These are phyloP conservation scores for Zapornia atra DNA, from an alignment of 2,113 vertebrate species.

Conservation along the genomic window DNA sequence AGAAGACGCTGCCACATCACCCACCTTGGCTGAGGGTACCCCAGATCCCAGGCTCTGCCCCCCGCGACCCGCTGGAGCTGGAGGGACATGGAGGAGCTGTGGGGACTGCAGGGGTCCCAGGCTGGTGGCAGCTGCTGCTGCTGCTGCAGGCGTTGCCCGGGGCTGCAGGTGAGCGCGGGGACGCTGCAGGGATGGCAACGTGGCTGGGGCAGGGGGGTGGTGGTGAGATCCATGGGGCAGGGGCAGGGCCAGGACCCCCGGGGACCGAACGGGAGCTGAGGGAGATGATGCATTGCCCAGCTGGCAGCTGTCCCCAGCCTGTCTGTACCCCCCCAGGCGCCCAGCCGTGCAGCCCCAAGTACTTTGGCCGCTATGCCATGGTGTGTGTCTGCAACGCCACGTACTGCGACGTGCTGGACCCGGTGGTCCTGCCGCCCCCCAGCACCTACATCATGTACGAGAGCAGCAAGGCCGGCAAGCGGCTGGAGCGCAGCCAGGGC, in stretches of 20 bases:
- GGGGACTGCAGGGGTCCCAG: not conserved
- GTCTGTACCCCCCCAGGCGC: not conserved
- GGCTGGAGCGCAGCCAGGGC: constrained; percentile 80
- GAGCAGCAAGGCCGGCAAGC: constrained; percentile 79
- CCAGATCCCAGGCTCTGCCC: not conserved
- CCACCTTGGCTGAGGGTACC: not conserved
- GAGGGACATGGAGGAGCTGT: not conserved
- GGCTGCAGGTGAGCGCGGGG: not conserved
- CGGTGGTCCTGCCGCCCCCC: constrained; percentile 61
- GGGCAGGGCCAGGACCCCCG: too few relatives aligned
- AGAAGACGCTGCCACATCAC: not conserved
- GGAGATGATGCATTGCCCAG: accelerated
- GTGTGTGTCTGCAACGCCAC: constrained; percentile 89
- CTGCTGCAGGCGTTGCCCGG: accelerated
- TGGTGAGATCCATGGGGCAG: too few relatives aligned
- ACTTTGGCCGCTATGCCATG: constrained; percentile 80
- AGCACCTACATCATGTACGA: constrained; percentile 81
- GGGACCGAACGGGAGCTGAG: too few relatives aligned
- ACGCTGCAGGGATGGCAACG: accelerated
- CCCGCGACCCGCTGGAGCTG: accelerated
- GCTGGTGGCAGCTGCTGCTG: not conserved
- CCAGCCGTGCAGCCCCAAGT: constrained; percentile 73
- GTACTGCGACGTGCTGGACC: constrained; percentile 83
- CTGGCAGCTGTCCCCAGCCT: not conserved
- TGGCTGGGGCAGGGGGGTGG: accelerated